Base-by-base conservation (phyloP, 2,797 vertebrate species). In the Megaceryle alcyon region DNA sequence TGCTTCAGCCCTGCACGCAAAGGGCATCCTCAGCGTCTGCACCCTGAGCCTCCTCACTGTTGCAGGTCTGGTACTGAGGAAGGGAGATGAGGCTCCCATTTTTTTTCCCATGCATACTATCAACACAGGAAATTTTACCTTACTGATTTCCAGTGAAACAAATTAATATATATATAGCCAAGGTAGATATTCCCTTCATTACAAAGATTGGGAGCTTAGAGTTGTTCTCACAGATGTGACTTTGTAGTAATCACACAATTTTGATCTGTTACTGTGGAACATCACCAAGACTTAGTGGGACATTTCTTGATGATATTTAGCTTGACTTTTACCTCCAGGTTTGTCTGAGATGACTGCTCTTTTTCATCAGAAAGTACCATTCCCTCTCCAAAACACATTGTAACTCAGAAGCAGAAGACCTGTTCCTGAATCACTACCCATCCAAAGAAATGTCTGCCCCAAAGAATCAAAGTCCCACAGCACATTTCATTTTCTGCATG, bases 21-120 rank as follows among this genome's bases (percentile, higher is more conserved):
- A 39, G 14, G 12, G 12, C 10, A 29, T 22, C 75, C 14, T 56
- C 2, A 0, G 35, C 0, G 0, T 29, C 63, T 22, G 20, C 1
- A 1, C 20, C 19, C 12, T 1, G 3, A 56, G 21, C 11, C 13
- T 26, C 22, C 5, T 6, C 2, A 0, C 37, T 19, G 31, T 6
- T 2, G 1, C 44, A 54, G 18, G 9, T 54, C 31, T n/a, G 39
- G 31, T 49, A 22, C 12, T 26, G 5, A 16, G 19, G 21, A 43
- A 60, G 23, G 25, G 10, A 73, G 39, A 14, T 28, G 23, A 79
- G 35, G 35, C 15, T 86, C 19, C 14, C 5, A 1, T 7, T 3
- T 1, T 61, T 84, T 77, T 78, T 82, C 68, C 23, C 15, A 12
- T 8, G 4, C 8, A 12, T n/a, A 26, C 35, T 86, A 23, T 29